phyloP scores from a whole-genome alignment of 2,113 vertebrate species.

The Furnarius figulus region DNA sequence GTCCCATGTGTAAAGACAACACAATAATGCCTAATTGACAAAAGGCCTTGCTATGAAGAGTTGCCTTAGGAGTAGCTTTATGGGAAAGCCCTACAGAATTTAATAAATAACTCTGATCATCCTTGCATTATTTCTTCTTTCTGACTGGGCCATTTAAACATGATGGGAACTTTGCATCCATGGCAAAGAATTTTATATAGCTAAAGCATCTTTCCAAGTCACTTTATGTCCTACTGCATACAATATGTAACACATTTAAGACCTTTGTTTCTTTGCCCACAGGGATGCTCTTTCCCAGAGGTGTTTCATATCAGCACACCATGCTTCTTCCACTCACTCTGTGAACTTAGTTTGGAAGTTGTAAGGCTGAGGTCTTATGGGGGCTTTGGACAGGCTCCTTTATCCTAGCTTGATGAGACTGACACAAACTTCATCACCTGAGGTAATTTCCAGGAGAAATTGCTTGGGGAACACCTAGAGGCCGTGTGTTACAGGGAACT shows the following conservation, averaged over 20 bases:
- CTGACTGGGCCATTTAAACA: background rate
- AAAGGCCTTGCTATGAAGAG: background rate
- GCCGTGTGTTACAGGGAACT: background rate
- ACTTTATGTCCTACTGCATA: background rate
- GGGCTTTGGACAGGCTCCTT: background rate
- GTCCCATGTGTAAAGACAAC: background rate
- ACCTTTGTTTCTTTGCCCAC: background rate
- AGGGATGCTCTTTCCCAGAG: background rate
- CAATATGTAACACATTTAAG: background rate
- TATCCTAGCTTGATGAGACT: background rate
- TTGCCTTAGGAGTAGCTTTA: fast-evolving
- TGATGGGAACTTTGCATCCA: background rate
- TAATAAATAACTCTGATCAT: background rate
- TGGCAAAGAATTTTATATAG: background rate
- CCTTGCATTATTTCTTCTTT: background rate
- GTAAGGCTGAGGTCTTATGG: background rate
- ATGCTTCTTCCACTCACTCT: background rate
- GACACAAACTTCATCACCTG: fast-evolving
- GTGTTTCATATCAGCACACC: background rate
- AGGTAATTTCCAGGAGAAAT: background rate
- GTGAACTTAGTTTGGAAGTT: background rate
- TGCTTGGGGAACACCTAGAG: background rate
- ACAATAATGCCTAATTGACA: background rate
- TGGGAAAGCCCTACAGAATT: background rate
- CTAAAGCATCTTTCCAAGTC: background rate